Evolutionary conservation across 2,797 vertebrate genomes (phyloP), one percentile per base, ranked within the genome.

Genomic region (Microchirus variegatus): DNA sequence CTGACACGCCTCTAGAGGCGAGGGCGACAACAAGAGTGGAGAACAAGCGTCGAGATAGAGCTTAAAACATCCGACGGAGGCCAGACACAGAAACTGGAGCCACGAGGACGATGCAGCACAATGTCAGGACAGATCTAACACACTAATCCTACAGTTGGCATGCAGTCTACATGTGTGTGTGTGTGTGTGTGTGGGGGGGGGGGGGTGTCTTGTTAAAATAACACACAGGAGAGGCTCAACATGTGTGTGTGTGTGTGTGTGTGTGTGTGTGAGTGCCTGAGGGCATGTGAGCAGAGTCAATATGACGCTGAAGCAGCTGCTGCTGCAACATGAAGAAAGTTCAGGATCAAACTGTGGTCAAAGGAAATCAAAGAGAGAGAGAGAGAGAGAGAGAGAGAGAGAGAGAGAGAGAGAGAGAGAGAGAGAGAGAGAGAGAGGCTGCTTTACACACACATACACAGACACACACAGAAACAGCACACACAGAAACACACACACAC

Each of bases 41-140:
- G 76, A 81, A 67, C 80, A 86, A 82, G 69, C 62, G 37, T 65
- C 68, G 71, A 83, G 76, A 81, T 67, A 50, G 58, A 56, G 59
- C 71, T 74, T 75, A 88, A 84, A 85, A 73, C 70, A 40, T 40
- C 63, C 82, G 56, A 74, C 63, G 54, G 11, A 3, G 40, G 78
- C 83, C 74, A 80, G 73, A 75, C 54, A 47, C 67, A 83, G 88
- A 88, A 90, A 90, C 84, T 72, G 70, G 83, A 87, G 85, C 81
- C 80, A 79, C 57, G 17, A 16, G 77, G n/a, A 75, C 72, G 75
- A 82, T 78, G 75, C 78, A 71, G 66, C 75, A 84, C 78, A 84
- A 89, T 86, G 87, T 91, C 85, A 89, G 92, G 90, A 90, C 84
- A 90, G 87, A 91, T 88, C 83, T n/a, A n/a, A 89, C 91, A 90